Percentiles rank a stretch among this genome's conserved stretches.
Evolutionary conservation across 2,797 vertebrate genomes (phyloP).

Genomic region (Clarias pachynema): DNA sequence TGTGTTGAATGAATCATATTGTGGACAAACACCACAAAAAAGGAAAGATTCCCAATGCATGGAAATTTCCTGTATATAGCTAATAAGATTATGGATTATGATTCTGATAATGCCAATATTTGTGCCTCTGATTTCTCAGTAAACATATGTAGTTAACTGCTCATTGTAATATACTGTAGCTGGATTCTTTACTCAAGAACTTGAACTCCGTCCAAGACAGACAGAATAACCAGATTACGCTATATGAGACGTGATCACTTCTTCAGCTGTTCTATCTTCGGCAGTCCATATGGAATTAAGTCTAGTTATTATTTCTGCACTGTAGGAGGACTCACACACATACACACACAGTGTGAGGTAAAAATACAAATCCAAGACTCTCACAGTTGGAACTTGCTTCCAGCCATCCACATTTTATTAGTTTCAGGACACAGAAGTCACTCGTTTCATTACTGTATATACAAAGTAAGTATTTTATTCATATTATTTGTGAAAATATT

Average conservation of each 20-base stretch:
- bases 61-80: not conserved
- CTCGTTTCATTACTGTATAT: not conserved
- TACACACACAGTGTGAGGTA: not conserved
- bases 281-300: slow-evolving; percentile 41
- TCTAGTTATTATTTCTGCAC: slow-evolving; percentile 36
- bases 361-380: slow-evolving; percentile 10
- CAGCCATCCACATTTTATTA: slow-evolving; percentile 17
- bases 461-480: not conserved
- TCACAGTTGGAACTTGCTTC: slow-evolving; percentile 16
- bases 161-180: not conserved
- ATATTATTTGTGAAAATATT: not conserved
- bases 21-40: not conserved
- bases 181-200: not conserved
- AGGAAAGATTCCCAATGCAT: not conserved
- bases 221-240: slow-evolving; percentile 2
- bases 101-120: not conserved
- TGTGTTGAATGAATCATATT: not conserved
- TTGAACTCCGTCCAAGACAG: not conserved
- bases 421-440: slow-evolving; percentile 5
- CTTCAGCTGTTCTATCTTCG: slow-evolving; percentile 43
- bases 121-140: not conserved
- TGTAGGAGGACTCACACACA: slow-evolving; percentile 12
- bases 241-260: slow-evolving; percentile 20
- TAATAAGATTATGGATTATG: not conserved
- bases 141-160: not conserved